Evolutionary conservation across 2,113 vertebrate genomes (phyloP).

Genomic region (Chinchilla lanigera): DNA sequence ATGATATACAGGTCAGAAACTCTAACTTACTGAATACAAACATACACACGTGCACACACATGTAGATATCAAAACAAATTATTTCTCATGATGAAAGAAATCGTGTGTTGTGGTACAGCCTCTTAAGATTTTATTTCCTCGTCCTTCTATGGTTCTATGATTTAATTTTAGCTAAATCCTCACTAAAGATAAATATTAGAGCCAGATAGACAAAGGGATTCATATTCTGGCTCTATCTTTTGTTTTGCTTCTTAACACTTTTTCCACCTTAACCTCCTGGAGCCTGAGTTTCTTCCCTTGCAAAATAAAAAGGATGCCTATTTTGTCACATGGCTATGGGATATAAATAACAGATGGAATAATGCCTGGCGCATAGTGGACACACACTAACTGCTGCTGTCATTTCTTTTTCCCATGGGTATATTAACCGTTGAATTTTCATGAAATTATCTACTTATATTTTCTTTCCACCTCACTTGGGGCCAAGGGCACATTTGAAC

Average conservation of each 20-base stretch:
- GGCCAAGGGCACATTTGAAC: conserved; percentile 20
- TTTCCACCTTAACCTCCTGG: not conserved
- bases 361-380: not conserved
- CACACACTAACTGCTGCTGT: not conserved
- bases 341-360: not conserved
- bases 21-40: not conserved
- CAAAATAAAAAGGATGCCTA: not conserved
- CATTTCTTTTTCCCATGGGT: not conserved
- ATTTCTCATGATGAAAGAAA: conserved; percentile 8
- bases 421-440: conserved; percentile 22
- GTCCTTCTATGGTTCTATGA: not conserved
- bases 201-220: not conserved
- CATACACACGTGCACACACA: no score
- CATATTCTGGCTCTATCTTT: not conserved
- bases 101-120: not conserved
- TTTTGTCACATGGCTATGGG: not conserved
- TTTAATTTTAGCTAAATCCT: conserved; percentile 14
- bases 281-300: not conserved
- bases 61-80: not conserved
- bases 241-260: not conserved
- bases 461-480: conserved; percentile 1
- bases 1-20: not conserved
- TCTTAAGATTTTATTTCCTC: not conserved
- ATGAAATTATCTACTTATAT: conserved; percentile 17
- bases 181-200: not conserved